Percentiles rank a stretch among this genome's conserved stretches.
Evolutionary conservation across 2,113 vertebrate species (phyloP).

Genomic region (Mus pahari): DNA sequence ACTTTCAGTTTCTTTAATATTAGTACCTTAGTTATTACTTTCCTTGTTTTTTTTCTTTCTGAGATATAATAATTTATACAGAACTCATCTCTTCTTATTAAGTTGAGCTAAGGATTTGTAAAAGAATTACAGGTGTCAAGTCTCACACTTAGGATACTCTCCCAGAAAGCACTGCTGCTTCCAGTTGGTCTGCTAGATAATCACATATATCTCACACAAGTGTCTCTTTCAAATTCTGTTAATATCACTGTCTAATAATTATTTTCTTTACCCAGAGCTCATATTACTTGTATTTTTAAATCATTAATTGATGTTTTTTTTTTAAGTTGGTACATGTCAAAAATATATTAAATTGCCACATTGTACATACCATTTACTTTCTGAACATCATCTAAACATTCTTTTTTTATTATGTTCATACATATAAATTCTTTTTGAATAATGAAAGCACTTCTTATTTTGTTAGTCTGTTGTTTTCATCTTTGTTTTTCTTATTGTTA

Average conservation of each 20-base stretch:
- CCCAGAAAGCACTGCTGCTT: slow-evolving; percentile 10
- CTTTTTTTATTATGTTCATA: background rate
- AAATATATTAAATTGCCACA: background rate
- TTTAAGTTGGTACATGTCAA: background rate
- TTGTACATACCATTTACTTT: slow-evolving; percentile 22
- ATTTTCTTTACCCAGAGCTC: background rate
- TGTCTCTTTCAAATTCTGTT: slow-evolving; percentile 36
- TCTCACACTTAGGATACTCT: background rate
- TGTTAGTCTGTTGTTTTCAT: background rate
- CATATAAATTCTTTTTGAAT: slow-evolving; percentile 3
- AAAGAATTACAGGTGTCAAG: slow-evolving; percentile 6
- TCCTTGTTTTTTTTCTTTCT: background rate
- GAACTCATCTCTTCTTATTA: background rate
- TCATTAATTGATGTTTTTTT: slow-evolving; percentile 37
- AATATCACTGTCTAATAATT: slow-evolving; percentile 31
- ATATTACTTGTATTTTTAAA: slow-evolving; percentile 28
- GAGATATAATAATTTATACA: background rate
- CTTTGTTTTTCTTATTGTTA: background rate
- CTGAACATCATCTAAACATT: background rate
- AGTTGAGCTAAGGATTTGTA: background rate
- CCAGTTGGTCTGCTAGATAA: background rate
- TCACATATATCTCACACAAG: slow-evolving; percentile 33
- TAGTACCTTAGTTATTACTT: background rate
- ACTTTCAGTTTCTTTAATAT: background rate
- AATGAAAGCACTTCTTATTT: background rate